These are phyloP conservation scores for Mystacides longicornis DNA, from an alignment of 2,888 invertebrate species.

Conservation along the genomic window DNA sequence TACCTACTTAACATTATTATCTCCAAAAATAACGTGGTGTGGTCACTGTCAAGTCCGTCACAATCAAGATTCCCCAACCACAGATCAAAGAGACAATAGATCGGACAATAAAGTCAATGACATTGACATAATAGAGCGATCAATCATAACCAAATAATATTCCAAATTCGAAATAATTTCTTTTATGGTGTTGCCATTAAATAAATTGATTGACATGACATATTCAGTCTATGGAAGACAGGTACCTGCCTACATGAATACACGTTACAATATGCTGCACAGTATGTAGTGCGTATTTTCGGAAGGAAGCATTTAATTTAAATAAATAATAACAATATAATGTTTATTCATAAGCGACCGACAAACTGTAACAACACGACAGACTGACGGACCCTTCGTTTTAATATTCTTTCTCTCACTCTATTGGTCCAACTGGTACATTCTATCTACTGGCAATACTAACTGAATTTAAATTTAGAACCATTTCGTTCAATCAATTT, in stretches of 20 bases:
- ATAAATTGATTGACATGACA: not conserved
- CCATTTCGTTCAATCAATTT: too few species aligned
- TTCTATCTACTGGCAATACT: too few species aligned
- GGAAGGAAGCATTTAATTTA: conserved; percentile 27
- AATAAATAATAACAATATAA: conserved; percentile 17
- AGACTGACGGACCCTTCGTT: conserved; percentile 9
- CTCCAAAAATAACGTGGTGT: too few species aligned
- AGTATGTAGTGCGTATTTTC: conserved; percentile 8
- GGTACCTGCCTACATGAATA: not conserved
- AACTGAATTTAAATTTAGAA: too few species aligned
- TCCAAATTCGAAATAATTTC: not conserved
- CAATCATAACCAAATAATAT: not conserved
- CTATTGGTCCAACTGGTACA: not conserved
- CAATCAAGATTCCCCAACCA: too few species aligned
- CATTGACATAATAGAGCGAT: not conserved
- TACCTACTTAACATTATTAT: too few species aligned
- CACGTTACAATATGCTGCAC: not conserved
- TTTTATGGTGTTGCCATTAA: not conserved
- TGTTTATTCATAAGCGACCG: conserved; percentile 25
- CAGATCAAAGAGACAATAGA: too few species aligned
- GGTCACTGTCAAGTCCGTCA: too few species aligned
- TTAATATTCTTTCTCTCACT: not conserved
- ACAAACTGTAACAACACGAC: conserved; percentile 15
- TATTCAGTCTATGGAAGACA: not conserved
- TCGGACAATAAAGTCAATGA: not conserved